Conservation (phyloP, 2,113 vertebrate species). For the Phalacrocorax aristotelis region DNA sequence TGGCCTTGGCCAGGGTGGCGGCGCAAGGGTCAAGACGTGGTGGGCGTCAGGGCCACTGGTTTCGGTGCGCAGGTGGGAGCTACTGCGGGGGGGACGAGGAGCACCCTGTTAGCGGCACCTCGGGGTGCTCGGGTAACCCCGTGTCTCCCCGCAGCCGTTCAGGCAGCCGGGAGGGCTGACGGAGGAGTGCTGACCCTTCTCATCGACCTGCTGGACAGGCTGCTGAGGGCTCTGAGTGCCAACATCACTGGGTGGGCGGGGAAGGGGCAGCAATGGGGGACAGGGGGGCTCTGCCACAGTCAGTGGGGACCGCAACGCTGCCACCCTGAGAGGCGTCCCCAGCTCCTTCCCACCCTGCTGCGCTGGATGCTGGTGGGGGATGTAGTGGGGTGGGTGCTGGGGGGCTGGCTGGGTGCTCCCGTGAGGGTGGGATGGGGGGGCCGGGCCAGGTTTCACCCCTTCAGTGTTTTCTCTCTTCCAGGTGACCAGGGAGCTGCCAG, state of each 20-base stretch:
- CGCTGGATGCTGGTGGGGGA: not conserved
- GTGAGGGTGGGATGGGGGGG: not conserved
- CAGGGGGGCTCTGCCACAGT: not conserved
- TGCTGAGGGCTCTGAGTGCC: accelerated
- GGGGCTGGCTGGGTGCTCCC: not conserved
- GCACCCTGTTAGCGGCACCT: not conserved
- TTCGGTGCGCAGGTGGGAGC: too few relatives aligned
- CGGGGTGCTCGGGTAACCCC: not conserved
- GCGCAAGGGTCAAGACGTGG: accelerated
- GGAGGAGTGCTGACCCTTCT: accelerated
- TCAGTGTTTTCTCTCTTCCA: not conserved
- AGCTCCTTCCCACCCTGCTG: not conserved
- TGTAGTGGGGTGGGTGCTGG: not conserved
- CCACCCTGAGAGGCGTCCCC: not conserved
- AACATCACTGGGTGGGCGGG: not conserved
- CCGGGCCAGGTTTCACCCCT: not conserved
- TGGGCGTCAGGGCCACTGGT: accelerated
- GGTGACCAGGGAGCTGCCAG: not conserved
- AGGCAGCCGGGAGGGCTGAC: accelerated
- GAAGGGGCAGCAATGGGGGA: not conserved
- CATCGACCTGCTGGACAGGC: accelerated
- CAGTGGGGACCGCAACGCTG: not conserved
- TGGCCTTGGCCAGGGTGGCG: accelerated
- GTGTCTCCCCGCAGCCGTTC: accelerated
- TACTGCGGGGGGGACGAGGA: accelerated